Percentiles rank a stretch among this genome's conserved stretches.
Conservation (phyloP, 2,888 invertebrate species). For the Saturnia pavonia region DNA sequence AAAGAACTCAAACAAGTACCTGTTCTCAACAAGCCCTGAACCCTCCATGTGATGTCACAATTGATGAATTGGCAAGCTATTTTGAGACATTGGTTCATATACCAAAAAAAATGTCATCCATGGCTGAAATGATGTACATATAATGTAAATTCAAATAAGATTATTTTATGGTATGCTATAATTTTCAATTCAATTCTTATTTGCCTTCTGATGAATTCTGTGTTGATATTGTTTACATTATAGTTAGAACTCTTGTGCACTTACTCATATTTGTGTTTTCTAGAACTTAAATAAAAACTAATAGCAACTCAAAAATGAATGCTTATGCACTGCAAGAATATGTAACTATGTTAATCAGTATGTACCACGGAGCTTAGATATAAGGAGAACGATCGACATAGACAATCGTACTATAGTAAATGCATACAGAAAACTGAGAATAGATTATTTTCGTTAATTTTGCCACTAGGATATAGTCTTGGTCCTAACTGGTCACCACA, state of each 20-base stretch:
- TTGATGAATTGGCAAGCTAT: slow-evolving; percentile 96
- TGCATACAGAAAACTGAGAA: too few relatives aligned
- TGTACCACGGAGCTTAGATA: too few relatives aligned
- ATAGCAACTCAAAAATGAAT: not conserved
- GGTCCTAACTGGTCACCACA: too few relatives aligned
- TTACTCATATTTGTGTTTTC: not conserved
- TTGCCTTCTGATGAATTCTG: not conserved
- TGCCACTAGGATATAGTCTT: too few relatives aligned
- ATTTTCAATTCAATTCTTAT: slow-evolving; percentile 7
- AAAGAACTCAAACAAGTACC: slow-evolving; percentile 62
- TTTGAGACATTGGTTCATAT: slow-evolving; percentile 97
- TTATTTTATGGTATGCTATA: not conserved
- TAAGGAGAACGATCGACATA: too few relatives aligned
- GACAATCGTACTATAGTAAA: too few relatives aligned
- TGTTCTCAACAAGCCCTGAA: slow-evolving; percentile 91
- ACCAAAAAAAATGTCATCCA: slow-evolving; percentile 98
- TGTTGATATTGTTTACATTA: not conserved
- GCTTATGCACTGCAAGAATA: too few relatives aligned
- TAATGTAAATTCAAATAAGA: slow-evolving; percentile 58
- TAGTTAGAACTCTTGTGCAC: slow-evolving; percentile 10
- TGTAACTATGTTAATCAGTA: too few relatives aligned
- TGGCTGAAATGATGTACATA: slow-evolving; percentile 99
- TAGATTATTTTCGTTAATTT: too few relatives aligned
- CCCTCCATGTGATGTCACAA: slow-evolving; percentile 92
- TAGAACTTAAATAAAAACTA: not conserved